Base-by-base conservation (phyloP, 2,888 invertebrate genomes). In the Mamestra brassicae region DNA sequence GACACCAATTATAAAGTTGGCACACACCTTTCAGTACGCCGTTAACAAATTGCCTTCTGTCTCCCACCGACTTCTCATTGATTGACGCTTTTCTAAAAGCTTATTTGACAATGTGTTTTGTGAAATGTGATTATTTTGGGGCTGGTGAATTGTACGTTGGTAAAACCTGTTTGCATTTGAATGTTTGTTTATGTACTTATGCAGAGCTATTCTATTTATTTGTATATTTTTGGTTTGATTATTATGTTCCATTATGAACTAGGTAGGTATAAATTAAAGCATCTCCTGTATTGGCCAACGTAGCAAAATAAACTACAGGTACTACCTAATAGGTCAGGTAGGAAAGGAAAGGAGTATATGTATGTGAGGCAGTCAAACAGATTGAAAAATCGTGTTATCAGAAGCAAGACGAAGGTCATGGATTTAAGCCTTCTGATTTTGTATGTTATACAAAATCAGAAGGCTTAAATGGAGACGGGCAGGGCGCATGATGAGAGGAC, bases 1-100 rank as follows among this genome's bases (percentile, higher is more conserved):
- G 87, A 87, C 87, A 86, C 90, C 93, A 93, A 93, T 93, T 93
- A 93, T 89, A 90, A 92, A 91, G 90, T 90, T 90, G 79, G 64
- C 71, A 64, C 66, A 78, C 86, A 88, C 87, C 83, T 89, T 86
- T 84, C 75, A 69, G 80, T 84, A 84, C 73, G 84, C 75, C 71
- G 79, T 65, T 80, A 70, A 83, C 89, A 88, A 91, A 90, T 90
- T 89, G 87, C 78, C 76, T 80, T 72, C 5, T 62, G 76, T 55
- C 74, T 73, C 63, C 80, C 63, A 63, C 58, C 47, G 74, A 85
- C 66, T 80, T 79, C 67, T 65, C 75, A 84, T 84, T 87, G 87
- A 90, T 84, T 85, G 86, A 87, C 84, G 71, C 78, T 84, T 84
- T 83, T 73, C 74, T 78, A 77, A 85, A 85, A 79, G 77, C 71